These are phyloP conservation scores for Tribolium freemani DNA, from an alignment of 2,888 invertebrate species.

Conservation along the genomic window DNA sequence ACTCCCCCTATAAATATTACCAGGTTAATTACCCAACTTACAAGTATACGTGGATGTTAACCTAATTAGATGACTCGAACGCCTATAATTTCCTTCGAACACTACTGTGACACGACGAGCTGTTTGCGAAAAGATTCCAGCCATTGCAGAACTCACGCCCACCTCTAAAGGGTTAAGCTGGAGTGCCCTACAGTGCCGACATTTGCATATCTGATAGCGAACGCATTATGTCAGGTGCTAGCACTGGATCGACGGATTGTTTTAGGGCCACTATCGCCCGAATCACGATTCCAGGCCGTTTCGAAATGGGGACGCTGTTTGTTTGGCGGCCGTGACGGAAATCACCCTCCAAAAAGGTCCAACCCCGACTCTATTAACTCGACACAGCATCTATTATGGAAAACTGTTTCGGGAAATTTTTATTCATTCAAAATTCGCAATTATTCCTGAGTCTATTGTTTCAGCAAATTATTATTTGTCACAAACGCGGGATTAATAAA, in stretches of 20 bases:
- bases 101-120: background rate
- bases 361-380: background rate
- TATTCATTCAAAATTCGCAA: background rate
- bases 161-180: slow-evolving; percentile 15
- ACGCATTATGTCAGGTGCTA: slow-evolving; percentile 25
- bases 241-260: slow-evolving; percentile 4
- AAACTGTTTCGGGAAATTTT: background rate
- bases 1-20: slow-evolving; percentile 42
- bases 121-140: slow-evolving; percentile 27
- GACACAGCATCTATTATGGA: background rate
- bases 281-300: background rate
- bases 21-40: slow-evolving; percentile 44
- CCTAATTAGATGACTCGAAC: slow-evolving; percentile 40
- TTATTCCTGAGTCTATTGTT: background rate
- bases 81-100: slow-evolving; percentile 39
- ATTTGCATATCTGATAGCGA: slow-evolving; percentile 38
- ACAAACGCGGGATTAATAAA: background rate
- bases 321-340: background rate
- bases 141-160: slow-evolving; percentile 12
- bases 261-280: background rate
- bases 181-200: slow-evolving; percentile 24
- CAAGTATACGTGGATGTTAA: slow-evolving; percentile 41
- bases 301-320: background rate
- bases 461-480: background rate
- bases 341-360: background rate